Percentiles rank a stretch among this genome's conserved stretches.
These are phyloP conservation scores for Benthochromis sp. DNA, from an alignment of 2,113 vertebrate genomes.

Conservation along the genomic window DNA sequence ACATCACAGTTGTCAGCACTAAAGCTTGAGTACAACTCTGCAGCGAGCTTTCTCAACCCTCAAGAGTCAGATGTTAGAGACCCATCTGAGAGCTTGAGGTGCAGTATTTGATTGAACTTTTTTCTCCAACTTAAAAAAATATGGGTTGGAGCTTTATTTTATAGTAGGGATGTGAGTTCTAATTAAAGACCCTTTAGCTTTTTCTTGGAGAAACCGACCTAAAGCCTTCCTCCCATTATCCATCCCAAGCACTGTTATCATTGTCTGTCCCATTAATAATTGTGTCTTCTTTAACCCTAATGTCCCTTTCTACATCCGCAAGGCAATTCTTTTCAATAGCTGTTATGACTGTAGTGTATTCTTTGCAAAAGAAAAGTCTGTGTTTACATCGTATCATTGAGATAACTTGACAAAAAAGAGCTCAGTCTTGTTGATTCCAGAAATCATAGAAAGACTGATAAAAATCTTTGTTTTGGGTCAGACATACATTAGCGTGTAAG, in stretches of 20 bases:
- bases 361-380: neutral
- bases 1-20: neutral
- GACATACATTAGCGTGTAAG: neutral
- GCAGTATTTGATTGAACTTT: neutral
- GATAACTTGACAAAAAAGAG: neutral
- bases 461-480: neutral
- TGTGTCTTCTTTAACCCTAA: neutral
- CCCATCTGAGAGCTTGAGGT: neutral
- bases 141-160: neutral
- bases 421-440: neutral
- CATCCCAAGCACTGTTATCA: neutral
- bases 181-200: neutral
- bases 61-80: neutral
- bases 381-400: neutral
- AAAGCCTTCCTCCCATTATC: neutral
- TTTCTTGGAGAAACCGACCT: neutral
- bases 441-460: neutral
- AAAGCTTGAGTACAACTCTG: neutral
- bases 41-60: neutral
- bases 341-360: neutral
- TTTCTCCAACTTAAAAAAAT: neutral
- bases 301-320: neutral
- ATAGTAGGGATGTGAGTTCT: neutral
- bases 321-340: neutral
- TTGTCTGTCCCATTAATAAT: neutral